phyloP scores from a whole-genome alignment of 2,888 invertebrate species.

The Aromia moschata region DNA sequence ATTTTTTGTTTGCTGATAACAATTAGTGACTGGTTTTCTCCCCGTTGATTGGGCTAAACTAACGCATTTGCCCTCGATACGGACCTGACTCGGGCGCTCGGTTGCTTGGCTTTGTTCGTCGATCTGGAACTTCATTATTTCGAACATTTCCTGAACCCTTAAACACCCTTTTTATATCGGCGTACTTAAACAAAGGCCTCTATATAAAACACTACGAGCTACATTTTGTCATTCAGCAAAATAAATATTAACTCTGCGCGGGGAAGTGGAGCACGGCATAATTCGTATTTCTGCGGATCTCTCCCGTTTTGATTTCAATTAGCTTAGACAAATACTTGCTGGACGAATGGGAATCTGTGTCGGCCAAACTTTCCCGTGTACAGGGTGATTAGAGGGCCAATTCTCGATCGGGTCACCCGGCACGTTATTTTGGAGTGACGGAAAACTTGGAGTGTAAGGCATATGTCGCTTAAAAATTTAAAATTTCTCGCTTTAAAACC shows the following conservation, averaged over 20 bases:
- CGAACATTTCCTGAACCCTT: conserved; percentile 2
- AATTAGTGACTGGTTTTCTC: too few relatives aligned
- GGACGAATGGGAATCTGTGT: conserved; percentile 19
- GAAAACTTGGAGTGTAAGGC: too few relatives aligned
- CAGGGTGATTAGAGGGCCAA: too few relatives aligned
- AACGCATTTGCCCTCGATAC: too few relatives aligned
- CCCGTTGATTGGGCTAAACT: too few relatives aligned
- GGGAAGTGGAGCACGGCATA: conserved; percentile 30
- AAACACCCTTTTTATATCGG: conserved; percentile 12
- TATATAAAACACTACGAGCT: conserved; percentile 30
- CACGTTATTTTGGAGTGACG: too few relatives aligned
- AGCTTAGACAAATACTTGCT: conserved; percentile 47
- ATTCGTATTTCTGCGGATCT: conserved; percentile 44
- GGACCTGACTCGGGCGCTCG: too few relatives aligned
- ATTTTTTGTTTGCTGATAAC: too few relatives aligned
- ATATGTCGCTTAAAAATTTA: too few relatives aligned
- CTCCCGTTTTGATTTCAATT: conserved; percentile 50
- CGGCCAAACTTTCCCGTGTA: neutral
- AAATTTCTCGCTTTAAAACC: too few relatives aligned
- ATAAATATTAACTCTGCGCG: conserved; percentile 49
- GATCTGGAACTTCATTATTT: conserved; percentile 8
- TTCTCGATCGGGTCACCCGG: too few relatives aligned
- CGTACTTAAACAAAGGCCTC: conserved; percentile 35
- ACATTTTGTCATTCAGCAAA: conserved; percentile 48
- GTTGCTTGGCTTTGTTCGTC: too few relatives aligned